Base-by-base conservation (phyloP, 2,113 vertebrate species). In the Ailurus styani region DNA sequence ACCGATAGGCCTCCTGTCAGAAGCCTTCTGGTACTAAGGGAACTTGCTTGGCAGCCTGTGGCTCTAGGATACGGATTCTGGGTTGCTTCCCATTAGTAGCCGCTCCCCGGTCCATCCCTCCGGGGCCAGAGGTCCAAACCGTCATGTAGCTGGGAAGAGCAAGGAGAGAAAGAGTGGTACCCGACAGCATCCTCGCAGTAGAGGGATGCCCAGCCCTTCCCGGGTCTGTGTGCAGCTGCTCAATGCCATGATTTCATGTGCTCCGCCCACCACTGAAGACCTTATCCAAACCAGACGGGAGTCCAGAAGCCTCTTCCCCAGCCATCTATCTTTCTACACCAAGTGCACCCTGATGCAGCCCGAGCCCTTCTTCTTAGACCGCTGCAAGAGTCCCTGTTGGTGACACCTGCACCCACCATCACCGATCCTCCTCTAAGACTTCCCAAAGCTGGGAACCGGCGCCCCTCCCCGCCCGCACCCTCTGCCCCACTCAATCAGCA, bases 11-110 rank as follows among this genome's bases (percentile, higher is more conserved):
- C 20, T 83, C 60, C 68, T 18, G 1, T n/a, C 70, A 72, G 57
- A 95, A 94, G 47, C 11, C 31, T 91, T 87, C 37, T 91, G 40
- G 25, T 12, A 78, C 40, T 37, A 66, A 90, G 40, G 84, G 42
- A 5, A 82, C 34, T 45, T 70, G 17, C 25, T 31, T 47, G 79
- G 68, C 5, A 86, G 17, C 13, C 7, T 8, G 0, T 27, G 42
- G 27, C 23, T 93, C 42, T 83, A 47, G 25, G 47, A 60, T 12
- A 25, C 5, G 66, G 52, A 83, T 27, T 85, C 34, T n/a, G 50
- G 21, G 23, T 78, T 81, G 90, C 42, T 47, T 73, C 34, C 52
- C 31, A 3, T 21, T 29, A n/a, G 13, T 31, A 88, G 27, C 9
- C 79, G 70, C 62, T 81, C 60, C 45, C 47, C 70, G 64, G 20